Conservation (phyloP, 2,113 vertebrate species). For the Microtus montanus region DNA sequence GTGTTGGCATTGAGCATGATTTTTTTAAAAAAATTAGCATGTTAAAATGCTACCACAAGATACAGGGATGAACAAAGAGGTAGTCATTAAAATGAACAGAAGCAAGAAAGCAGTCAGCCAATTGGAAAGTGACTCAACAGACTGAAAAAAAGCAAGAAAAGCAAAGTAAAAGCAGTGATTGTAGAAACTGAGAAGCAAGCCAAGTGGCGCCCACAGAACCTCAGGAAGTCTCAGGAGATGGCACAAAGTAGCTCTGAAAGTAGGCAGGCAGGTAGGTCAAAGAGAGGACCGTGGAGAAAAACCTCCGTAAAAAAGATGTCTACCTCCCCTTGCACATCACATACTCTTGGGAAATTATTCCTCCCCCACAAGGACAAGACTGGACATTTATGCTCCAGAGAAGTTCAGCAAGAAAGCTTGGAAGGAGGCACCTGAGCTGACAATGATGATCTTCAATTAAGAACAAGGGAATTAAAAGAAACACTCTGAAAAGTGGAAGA, state of each 20-base stretch:
- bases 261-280: neutral
- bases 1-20: neutral
- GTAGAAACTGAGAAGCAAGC: neutral
- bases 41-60: neutral
- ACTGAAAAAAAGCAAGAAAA: neutral
- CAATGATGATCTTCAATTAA: neutral
- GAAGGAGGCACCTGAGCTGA: neutral
- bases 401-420: neutral
- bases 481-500: neutral
- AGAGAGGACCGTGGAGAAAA: neutral
- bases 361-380: neutral
- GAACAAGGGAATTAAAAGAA: neutral
- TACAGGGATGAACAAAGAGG: neutral
- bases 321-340: neutral
- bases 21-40: neutral
- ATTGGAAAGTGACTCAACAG: neutral
- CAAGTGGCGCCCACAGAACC: neutral
- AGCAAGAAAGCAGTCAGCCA: neutral
- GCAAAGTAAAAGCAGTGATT: neutral
- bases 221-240: neutral
- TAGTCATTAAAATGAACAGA: neutral
- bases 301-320: neutral
- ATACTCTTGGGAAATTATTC: neutral
- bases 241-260: neutral
- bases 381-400: neutral